Evolutionary conservation across 2,888 invertebrate species (phyloP).

Genomic region (Leucophora obtusa): DNA sequence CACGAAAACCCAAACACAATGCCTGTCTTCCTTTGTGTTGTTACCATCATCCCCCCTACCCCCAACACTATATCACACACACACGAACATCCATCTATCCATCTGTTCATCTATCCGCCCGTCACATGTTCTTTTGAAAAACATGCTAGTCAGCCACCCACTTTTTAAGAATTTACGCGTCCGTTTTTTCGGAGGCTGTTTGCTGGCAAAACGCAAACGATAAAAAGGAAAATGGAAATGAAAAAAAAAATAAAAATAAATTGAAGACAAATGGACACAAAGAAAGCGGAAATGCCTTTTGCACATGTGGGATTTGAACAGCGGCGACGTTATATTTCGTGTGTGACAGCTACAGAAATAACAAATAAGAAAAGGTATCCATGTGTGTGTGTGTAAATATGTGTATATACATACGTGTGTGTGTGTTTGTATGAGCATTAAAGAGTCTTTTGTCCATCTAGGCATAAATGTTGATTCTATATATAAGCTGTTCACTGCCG

Average conservation of each 20-base stretch:
- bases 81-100: constrained; percentile 1
- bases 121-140: constrained; percentile 32
- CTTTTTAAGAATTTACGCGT: constrained; percentile 64
- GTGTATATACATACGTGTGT: not conserved
- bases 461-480: constrained; percentile 31
- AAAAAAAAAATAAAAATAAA: constrained; percentile 49
- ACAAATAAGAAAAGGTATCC: constrained; percentile 9
- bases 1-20: constrained; percentile 26
- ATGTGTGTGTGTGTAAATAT: not conserved
- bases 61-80: not conserved
- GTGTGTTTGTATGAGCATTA: constrained; percentile 1
- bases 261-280: constrained; percentile 65
- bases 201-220: constrained; percentile 54
- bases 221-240: constrained; percentile 58
- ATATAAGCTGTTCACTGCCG: constrained; percentile 1
- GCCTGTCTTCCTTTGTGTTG: not conserved
- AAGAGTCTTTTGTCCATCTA: constrained; percentile 20
- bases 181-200: constrained; percentile 53
- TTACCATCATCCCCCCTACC: constrained; percentile 15
- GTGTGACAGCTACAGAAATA: constrained; percentile 51
- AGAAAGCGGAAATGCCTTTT: constrained; percentile 62
- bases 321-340: constrained; percentile 54
- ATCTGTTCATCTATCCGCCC: constrained; percentile 42
- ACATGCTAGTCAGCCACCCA: constrained; percentile 53
- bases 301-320: constrained; percentile 65